Percentiles rank a stretch among this genome's conserved stretches.
Conservation (phyloP, 64 coral and sea anemone species). For the Montipora sp. region DNA sequence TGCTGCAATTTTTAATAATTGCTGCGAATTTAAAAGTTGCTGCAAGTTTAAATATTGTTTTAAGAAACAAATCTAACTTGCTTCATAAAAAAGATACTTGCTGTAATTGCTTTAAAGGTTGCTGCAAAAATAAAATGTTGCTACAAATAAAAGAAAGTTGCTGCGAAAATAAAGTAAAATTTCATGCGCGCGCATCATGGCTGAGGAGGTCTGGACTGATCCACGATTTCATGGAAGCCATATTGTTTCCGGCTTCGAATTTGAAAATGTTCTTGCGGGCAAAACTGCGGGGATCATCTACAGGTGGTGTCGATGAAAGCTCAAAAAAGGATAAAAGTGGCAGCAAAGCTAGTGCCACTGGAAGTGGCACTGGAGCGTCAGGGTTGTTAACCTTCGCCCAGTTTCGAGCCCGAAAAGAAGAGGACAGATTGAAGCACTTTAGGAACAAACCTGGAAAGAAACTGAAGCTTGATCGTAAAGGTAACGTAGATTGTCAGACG, state of each 20-base stretch:
- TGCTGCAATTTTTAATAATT: neutral
- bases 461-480: neutral
- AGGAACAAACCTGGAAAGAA: neutral
- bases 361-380: neutral
- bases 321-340: neutral
- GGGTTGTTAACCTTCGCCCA: neutral
- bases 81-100: neutral
- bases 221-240: neutral
- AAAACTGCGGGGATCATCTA: neutral
- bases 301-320: conserved; percentile 8
- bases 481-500: neutral
- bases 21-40: neutral
- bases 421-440: neutral
- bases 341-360: neutral
- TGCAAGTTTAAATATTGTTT: neutral
- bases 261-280: neutral
- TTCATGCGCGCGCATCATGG: neutral
- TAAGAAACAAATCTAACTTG: neutral
- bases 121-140: conserved; percentile 15
- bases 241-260: neutral
- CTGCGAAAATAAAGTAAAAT: neutral
- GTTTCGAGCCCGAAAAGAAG: neutral
- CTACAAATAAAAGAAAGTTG: neutral
- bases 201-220: neutral
- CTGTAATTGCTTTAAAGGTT: neutral